Evolutionary conservation across 1,140 invertebrate genomes (phyloP).

Genomic region (Polyergus mexicanus): DNA sequence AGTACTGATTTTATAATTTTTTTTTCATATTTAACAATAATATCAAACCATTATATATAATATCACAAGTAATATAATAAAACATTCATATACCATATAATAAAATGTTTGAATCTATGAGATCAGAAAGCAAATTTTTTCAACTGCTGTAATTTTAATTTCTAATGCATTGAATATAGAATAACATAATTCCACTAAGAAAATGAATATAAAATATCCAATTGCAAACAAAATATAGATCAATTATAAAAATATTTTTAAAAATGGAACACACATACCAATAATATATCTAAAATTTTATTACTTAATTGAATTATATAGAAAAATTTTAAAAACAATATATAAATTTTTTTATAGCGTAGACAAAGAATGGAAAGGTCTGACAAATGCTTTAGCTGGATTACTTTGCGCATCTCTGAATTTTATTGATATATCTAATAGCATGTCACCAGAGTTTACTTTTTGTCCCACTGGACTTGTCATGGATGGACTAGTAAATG

Average conservation of each 20-base stretch:
- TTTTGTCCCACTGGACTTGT: slow-evolving; percentile 92
- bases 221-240: too few relatives aligned
- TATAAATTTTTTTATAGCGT: slow-evolving; percentile 85
- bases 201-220: too few relatives aligned
- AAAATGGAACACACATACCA: too few relatives aligned
- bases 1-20: not conserved
- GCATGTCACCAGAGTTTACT: slow-evolving; percentile 93
- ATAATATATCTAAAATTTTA: too few relatives aligned
- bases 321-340: not conserved
- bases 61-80: not conserved
- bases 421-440: slow-evolving; percentile 96
- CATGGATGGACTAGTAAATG: slow-evolving; percentile 86
- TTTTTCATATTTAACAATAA: not conserved
- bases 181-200: not conserved
- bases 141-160: not conserved
- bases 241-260: too few relatives aligned
- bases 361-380: slow-evolving; percentile 94
- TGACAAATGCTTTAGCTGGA: slow-evolving; percentile 96
- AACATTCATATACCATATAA: not conserved
- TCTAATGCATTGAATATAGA: not conserved
- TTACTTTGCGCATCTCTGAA: slow-evolving; percentile 98
- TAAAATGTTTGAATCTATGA: not conserved
- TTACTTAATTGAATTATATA: not conserved
- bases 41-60: not conserved
- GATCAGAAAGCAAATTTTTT: not conserved